Conservation (phyloP, 2,888 invertebrate species). For the Drosophila merina region DNA sequence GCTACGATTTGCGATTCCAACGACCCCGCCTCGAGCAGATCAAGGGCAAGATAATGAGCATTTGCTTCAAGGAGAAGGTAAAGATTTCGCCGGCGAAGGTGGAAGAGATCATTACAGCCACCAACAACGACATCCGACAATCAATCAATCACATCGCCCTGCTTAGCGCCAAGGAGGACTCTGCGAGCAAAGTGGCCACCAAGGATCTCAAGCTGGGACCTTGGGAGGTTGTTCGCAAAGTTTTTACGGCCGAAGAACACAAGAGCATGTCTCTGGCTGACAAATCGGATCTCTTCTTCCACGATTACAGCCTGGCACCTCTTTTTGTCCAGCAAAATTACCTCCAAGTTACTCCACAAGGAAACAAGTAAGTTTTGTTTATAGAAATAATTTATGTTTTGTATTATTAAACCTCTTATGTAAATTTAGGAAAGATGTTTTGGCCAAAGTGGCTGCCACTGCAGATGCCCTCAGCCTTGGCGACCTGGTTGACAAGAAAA, state of each 20-base stretch:
- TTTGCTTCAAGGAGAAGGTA: slow-evolving; percentile 95
- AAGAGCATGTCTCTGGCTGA: slow-evolving; percentile 91
- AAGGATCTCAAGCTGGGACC: slow-evolving; percentile 96
- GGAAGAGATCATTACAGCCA: slow-evolving; percentile 92
- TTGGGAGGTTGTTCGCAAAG: slow-evolving; percentile 96
- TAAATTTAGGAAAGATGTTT: slow-evolving; percentile 84
- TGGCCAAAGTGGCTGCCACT: slow-evolving; percentile 90
- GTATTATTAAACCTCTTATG: not conserved
- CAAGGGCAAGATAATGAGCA: slow-evolving; percentile 94
- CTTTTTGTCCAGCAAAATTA: slow-evolving; percentile 99
- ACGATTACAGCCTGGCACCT: slow-evolving; percentile 98
- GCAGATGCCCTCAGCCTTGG: slow-evolving; percentile 94
- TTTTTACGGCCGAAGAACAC: slow-evolving; percentile 92
- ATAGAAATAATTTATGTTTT: not conserved
- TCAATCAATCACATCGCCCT: slow-evolving; percentile 95
- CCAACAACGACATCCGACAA: slow-evolving; percentile 97
- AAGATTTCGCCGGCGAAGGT: slow-evolving; percentile 91
- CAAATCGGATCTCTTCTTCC: slow-evolving; percentile 96
- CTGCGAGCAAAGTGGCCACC: slow-evolving; percentile 84
- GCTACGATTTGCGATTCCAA: slow-evolving; percentile 94
- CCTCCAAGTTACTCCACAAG: slow-evolving; percentile 90
- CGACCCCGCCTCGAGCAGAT: slow-evolving; percentile 96
- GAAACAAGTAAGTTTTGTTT: slow-evolving; percentile 86
- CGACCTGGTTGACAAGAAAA: slow-evolving; percentile 92
- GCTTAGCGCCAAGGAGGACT: slow-evolving; percentile 87